These are phyloP conservation scores for Drosophila diplacantha DNA, from an alignment of 2,888 invertebrate species.

Conservation along the genomic window DNA sequence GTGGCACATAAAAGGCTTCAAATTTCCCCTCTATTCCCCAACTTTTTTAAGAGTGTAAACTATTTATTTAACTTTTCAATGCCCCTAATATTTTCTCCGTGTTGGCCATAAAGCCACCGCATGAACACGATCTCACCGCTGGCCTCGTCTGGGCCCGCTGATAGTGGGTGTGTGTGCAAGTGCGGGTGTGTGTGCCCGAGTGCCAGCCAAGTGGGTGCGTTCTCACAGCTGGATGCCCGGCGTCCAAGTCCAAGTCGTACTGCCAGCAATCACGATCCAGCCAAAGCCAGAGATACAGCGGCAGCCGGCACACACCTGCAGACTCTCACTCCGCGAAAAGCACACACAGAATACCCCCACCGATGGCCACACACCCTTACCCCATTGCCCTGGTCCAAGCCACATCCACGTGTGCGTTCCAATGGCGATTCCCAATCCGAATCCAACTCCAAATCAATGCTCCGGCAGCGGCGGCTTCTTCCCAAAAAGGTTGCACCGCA, in stretches of 20 bases:
- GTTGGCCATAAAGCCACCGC: slow-evolving; percentile 34
- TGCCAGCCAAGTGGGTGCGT: slow-evolving; percentile 66
- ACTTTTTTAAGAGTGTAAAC: neutral
- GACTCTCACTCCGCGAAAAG: slow-evolving; percentile 18
- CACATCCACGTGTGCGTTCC: slow-evolving; percentile 67
- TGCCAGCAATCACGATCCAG: slow-evolving; percentile 47
- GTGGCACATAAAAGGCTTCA: neutral
- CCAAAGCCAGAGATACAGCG: slow-evolving; percentile 23
- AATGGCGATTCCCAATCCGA: slow-evolving; percentile 51
- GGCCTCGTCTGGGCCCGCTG: slow-evolving; percentile 60
- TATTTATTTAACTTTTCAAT: neutral
- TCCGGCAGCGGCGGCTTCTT: slow-evolving; percentile 26
- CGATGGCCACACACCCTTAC: neutral
- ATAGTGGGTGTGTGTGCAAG: slow-evolving; percentile 41
- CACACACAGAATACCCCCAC: slow-evolving; percentile 7
- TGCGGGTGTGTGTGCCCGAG: slow-evolving; percentile 26
- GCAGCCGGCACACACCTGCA: slow-evolving; percentile 51
- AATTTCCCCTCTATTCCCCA: neutral
- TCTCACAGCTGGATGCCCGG: slow-evolving; percentile 67
- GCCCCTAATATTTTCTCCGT: neutral
- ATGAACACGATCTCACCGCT: slow-evolving; percentile 51
- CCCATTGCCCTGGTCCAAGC: slow-evolving; percentile 10
- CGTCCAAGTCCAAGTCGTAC: slow-evolving; percentile 34
- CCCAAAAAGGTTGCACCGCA: slow-evolving; percentile 7
- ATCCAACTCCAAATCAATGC: slow-evolving; percentile 61